Conservation (phyloP, 2,888 invertebrate genomes). For the Dryobota labecula region DNA sequence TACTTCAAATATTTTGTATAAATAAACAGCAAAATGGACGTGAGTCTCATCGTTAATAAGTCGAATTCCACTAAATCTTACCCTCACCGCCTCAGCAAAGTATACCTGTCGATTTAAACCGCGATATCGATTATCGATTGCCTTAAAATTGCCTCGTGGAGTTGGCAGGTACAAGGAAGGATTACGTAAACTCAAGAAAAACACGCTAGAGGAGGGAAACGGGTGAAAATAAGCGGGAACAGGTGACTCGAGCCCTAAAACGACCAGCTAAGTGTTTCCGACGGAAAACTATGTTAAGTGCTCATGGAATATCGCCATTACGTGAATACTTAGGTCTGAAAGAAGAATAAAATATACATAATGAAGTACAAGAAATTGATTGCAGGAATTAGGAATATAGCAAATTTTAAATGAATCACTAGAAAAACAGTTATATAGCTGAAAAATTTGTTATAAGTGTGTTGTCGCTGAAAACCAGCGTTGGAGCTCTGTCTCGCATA, state of each 20-base stretch:
- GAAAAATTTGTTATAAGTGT: too few relatives aligned
- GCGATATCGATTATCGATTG: constrained; percentile 69
- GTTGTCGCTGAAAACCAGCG: too few relatives aligned
- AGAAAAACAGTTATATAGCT: too few relatives aligned
- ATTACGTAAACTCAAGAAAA: constrained; percentile 68
- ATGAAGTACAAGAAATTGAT: not conserved
- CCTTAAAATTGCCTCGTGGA: constrained; percentile 69
- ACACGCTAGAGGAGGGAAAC: constrained; percentile 52
- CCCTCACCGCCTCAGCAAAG: not conserved
- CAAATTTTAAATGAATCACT: not conserved
- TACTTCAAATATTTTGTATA: not conserved
- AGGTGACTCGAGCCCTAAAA: constrained; percentile 62
- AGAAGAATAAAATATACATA: not conserved
- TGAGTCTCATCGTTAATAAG: not conserved
- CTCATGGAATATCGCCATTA: constrained; percentile 14
- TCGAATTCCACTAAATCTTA: constrained; percentile 10
- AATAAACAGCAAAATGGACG: not conserved
- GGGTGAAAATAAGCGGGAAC: constrained; percentile 64
- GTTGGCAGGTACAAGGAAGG: constrained; percentile 55
- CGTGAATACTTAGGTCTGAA: constrained; percentile 11
- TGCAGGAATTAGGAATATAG: not conserved
- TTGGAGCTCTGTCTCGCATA: too few relatives aligned
- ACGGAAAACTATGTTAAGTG: constrained; percentile 42
- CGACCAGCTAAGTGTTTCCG: constrained; percentile 53
- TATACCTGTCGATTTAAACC: constrained; percentile 51